phyloP scores from a whole-genome alignment of 2,888 invertebrate species.

The Epicampocera succincta region DNA sequence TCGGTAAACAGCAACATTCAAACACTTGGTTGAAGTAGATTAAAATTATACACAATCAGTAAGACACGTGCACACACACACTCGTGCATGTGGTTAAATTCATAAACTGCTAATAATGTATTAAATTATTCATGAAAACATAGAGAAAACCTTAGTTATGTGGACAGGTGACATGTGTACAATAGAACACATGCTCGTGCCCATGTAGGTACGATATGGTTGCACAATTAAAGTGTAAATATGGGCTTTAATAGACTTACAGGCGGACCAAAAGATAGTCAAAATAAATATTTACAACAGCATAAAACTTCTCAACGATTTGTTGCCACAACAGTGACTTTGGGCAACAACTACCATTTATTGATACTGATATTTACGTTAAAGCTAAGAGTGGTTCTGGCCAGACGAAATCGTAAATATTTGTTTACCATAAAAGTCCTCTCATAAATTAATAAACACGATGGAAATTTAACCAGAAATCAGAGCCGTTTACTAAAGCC shows the following conservation, averaged over 20 bases:
- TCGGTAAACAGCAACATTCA: too few relatives aligned
- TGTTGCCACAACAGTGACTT: conserved; percentile 57
- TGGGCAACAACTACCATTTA: conserved; percentile 54
- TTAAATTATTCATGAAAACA: conserved; percentile 37
- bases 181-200: too few relatives aligned
- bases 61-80: background rate
- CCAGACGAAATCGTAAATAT: conserved; percentile 17
- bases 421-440: background rate
- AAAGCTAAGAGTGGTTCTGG: conserved; percentile 11
- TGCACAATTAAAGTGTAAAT: background rate
- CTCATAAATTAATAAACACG: conserved; percentile 9
- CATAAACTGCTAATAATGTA: conserved; percentile 45
- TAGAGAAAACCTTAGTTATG: background rate
- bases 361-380: conserved; percentile 63
- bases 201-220: background rate
- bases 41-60: background rate
- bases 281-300: background rate
- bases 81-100: background rate
- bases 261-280: background rate
- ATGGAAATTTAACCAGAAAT: conserved; percentile 6
- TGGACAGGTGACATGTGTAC: background rate
- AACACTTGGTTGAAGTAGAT: too few relatives aligned
- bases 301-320: conserved; percentile 5
- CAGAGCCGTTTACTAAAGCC: background rate
- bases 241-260: background rate